Base-by-base conservation (phyloP, 1,140 invertebrate genomes). In the Plutomurus gul region DNA sequence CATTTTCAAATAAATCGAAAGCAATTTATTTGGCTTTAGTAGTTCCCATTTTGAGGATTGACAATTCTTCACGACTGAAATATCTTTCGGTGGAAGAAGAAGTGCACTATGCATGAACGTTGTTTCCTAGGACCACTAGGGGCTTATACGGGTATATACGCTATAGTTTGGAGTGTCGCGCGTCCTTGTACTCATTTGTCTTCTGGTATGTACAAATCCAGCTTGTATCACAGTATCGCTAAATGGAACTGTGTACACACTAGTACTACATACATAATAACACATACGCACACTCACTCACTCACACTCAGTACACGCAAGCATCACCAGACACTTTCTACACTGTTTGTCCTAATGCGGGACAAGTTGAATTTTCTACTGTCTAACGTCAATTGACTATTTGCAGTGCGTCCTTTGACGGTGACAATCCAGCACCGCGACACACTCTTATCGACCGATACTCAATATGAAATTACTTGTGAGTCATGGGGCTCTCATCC, bases 401-500 rank as follows among this genome's bases (percentile, higher is more conserved):
- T 82, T 81, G 18, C 79, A 84, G 83, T 84, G 70, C 83, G 83
- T 82, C 83, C 83, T 82, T 80, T 84, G 76, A 80, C 81, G 77
- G 83, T 84, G 73, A 80, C 81, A n/a, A 82, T 84, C 30, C 75
- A 71, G n/a, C 81, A 79, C 40, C 83, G 77, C 4, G 75, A 84
- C 40, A 79, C 13, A 27, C 81, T 81, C 56, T 75, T 84, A 27
- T 82, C 83, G 72, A 79, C 79, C 16, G 81, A 82, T 75, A 82
- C 77, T 72, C 83, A 81, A 51, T 81, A 81, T 76, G 83, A 84
- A 81, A 79, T 84, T 77, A 79, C 56, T 65, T 84, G 83, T 75
- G 83, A 84, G 65, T 82, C 83, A 10, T 82, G 83, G 81, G 83
- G 83, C 20, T 78, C 81, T 16, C 79, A 84, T 40, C 83, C 83